These are phyloP conservation scores for Elephantulus edwardii DNA, from an alignment of 2,113 vertebrate genomes.

Conservation along the genomic window DNA sequence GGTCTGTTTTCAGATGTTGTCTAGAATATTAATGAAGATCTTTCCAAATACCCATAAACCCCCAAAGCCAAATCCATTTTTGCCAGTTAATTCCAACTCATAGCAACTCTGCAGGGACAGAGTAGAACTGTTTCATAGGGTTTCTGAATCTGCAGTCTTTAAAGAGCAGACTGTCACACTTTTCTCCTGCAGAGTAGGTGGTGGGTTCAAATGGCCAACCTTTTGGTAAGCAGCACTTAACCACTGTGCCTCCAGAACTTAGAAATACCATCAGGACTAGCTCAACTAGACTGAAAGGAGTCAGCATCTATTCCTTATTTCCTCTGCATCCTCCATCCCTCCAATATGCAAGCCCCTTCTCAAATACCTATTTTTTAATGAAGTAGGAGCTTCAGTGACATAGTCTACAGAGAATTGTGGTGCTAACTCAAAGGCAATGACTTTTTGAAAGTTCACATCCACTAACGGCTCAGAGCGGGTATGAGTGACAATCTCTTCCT, in stretches of 20 bases:
- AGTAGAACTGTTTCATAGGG: neutral
- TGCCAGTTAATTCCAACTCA: neutral
- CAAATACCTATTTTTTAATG: too few species aligned
- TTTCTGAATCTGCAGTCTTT: neutral
- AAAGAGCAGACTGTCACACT: too few species aligned
- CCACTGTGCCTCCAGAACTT: neutral
- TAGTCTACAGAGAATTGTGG: too few species aligned
- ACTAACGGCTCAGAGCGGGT: too few species aligned
- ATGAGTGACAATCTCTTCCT: too few species aligned
- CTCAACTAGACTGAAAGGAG: too few species aligned
- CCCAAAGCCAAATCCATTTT: neutral
- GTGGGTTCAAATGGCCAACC: neutral
- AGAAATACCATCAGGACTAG: neutral
- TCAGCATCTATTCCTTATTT: neutral
- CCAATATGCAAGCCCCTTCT: too few species aligned
- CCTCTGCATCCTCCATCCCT: neutral
- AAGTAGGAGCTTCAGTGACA: too few species aligned
- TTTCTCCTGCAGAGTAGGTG: too few species aligned
- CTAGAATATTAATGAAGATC: conserved; percentile 1
- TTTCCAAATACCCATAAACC: neutral
- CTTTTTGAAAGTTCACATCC: too few species aligned
- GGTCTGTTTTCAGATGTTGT: neutral
- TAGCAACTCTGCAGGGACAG: neutral
- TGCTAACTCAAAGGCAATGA: too few species aligned
- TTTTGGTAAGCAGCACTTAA: neutral